Base-by-base conservation (phyloP, 2,888 invertebrate species). In the Tetranychus truncatus region DNA sequence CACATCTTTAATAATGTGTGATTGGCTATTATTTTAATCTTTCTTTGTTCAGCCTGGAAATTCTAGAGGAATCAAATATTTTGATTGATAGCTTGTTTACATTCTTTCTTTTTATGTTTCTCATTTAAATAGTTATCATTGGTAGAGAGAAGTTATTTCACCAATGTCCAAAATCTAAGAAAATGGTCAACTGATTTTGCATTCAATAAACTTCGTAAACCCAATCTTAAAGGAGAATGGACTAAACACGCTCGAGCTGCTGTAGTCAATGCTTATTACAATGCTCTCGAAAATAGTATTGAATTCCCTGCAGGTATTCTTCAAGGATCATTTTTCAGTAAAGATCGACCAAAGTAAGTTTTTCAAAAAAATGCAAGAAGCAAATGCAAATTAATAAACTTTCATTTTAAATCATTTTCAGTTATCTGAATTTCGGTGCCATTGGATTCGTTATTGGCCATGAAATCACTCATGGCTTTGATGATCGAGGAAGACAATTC, bases 221-320 rank as follows among this genome's bases (percentile, higher is more conserved):
- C 89, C 0, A 79, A 80, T 72, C 72, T 78, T 24, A 80, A 79
- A 74, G 79, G 78, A 79, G 78, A 79, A 78, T 92, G 91, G 91
- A 85, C 90, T 75, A 88, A 89, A 46, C 91, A 91, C 82, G 90
- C 91, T 74, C 86, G 89, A 72, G 91, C 91, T 8, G 91, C 91
- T 9, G 87, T 91, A 77, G 91, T 92, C 76, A 91, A 92, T 82
- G 91, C 91, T 3, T 92, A 89, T 84, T 92, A 91, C 82, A 90
- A 90, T 1, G 88, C 91, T 0, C 87, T 91, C 75, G 91, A 91
- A 83, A 92, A 92, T 82, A 90, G 90, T 81, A 91, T 92, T 79
- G 80, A 79, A 76, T 80, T 80, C 75, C 80, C 79, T 9, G 80
- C 80, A 8, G 80, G 80, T 21, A 80, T 80, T 55, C 74, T 80